Evolutionary conservation across 2,888 invertebrate species (phyloP), one percentile per base, ranked within the genome.

Genomic region (Dascillus cervinus): DNA sequence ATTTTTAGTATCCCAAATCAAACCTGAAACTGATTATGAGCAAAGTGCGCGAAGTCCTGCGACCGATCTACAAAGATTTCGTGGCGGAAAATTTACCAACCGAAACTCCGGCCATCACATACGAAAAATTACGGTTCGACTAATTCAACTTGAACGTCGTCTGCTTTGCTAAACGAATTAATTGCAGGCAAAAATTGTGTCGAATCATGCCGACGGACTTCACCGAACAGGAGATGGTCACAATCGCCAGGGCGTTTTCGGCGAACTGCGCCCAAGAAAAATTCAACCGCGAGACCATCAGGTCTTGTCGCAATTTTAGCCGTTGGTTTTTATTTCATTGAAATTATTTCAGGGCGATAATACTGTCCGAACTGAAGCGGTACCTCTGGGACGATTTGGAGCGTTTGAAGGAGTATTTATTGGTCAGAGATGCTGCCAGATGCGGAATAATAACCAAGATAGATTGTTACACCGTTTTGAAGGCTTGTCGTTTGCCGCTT

Each of bases 201-300:
- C 72, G 75, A 46, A 67, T 83, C 28, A 70, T 84, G 66, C 77
- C 75, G 6, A 72, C 76, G 13, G 67, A 73, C 43, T 79, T 87
- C 60, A 79, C 77, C 1, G 84, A 87, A 51, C 88, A 89, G 41
- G 88, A 89, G 64, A 81, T 85, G 56, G 67, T 87, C 3, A 83
- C 86, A 0, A 64, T 88, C 5, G 76, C 81, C 8, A 72, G 89
- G 42, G 69, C 74, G 44, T 88, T 83, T 60, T 77, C 80, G 1
- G 77, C 78, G 1, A 74, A 75, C 43, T 69, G 71, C 43, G 60
- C 64, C 15, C 67, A 67, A 32, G 41, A 65, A 11, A 52, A 65
- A 56, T 53, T 61, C 60, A 52, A 64, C 58, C 13, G 67, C 55
- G 53, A 69, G 38, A 64, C 74, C 45, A 55, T 72, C 59, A 60